Evolutionary conservation across 2,113 vertebrate species (phyloP), one percentile per base, ranked within the genome.

Genomic region (Hystrix cristata): DNA sequence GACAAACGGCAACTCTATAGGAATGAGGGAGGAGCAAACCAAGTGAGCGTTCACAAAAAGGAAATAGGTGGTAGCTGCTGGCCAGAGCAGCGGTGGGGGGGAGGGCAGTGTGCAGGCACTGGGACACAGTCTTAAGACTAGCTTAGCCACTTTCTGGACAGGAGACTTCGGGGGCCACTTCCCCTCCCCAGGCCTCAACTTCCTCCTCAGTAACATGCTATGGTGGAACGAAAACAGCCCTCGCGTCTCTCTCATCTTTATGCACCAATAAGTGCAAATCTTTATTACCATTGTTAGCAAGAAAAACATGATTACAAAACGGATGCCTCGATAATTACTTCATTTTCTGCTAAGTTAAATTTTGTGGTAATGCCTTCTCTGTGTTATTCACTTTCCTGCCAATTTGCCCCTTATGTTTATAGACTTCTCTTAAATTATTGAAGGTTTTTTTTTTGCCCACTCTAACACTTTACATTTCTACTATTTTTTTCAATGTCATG

Each of bases 311-410:
- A 57, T 53, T 59, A 34, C 31, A 88, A 87, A 94, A 78, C 29
- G n/a, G 10, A 84, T 55, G 34, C 4, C 27, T 81, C 87, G 29
- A 16, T 65, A 65, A 87, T 87, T 23, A 65, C 7, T 76, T 91
- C 14, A 18, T 74, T 60, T 93, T 55, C 82, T 93, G 25, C 29
- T 69, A 69, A 34, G 82, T 86, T 76, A 64, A 81, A 81, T 89
- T 88, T 69, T 55, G 29, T 7, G 27, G 46, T 18, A 62, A 74
- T 21, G 51, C 16, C 87, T 71, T 65, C 25, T 51, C 46, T 71
- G 67, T 25, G 21, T 43, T 87, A 62, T 57, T 92, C 19, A 74
- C 62, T 78, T 83, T 60, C 46, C 38, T 85, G 34, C 64, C 51
- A 3, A 48, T 14, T 1, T 60, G 51, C 59, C 55, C 2, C 0